Conservation (phyloP, 1,140 invertebrate genomes). For the Brachionus paranguensis region DNA sequence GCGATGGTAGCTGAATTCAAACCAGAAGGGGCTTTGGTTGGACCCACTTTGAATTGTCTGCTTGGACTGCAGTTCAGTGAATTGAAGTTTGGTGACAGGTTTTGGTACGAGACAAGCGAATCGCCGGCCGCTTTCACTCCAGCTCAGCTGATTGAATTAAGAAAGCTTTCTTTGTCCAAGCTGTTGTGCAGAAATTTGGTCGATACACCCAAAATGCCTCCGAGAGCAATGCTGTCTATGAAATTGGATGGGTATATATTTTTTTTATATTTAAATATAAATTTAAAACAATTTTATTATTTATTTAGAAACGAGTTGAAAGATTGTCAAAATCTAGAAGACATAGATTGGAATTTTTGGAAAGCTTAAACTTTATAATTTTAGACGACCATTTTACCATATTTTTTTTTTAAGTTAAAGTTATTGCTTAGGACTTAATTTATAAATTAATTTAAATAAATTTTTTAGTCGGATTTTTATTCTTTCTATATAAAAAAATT, state of each 20-base stretch:
- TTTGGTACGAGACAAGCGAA: constrained; percentile 78
- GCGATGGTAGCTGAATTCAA: constrained; percentile 75
- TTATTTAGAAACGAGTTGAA: constrained; percentile 11
- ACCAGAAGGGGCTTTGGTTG: constrained; percentile 75
- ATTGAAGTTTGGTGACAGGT: constrained; percentile 80
- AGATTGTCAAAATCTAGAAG: not conserved
- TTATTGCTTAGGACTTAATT: not conserved
- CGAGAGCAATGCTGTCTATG: not conserved
- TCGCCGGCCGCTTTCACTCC: not conserved
- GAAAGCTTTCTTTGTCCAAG: not conserved
- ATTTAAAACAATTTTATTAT: not conserved
- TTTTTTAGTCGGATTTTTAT: not conserved
- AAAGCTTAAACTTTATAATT: not conserved
- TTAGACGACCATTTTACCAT: not conserved
- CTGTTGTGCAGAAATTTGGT: constrained; percentile 10
- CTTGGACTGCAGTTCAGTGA: constrained; percentile 87
- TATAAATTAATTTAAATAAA: not conserved
- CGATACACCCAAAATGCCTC: not conserved
- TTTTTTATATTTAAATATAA: not conserved
- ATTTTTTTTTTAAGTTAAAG: not conserved
- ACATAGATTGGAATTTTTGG: constrained; percentile 21
- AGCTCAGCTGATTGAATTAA: constrained; percentile 24
- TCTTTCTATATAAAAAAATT: too few relatives aligned
- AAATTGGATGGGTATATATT: constrained; percentile 1
- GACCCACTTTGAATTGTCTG: constrained; percentile 87